Evolutionary conservation across 2,888 invertebrate genomes (phyloP).

Genomic region (Cryptophagus acutangulus): DNA sequence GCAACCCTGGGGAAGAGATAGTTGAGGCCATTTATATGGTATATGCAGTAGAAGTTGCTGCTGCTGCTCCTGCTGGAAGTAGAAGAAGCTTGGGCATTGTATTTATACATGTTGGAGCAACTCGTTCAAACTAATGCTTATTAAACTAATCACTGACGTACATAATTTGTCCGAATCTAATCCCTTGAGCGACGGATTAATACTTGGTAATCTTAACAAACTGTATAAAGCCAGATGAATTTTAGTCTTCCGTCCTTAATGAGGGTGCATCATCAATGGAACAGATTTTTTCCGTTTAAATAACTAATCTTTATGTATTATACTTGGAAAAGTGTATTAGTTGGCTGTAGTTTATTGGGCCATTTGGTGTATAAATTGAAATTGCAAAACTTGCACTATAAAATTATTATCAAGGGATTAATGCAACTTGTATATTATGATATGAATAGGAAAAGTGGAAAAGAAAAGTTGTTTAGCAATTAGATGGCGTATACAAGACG

Average conservation of each 20-base stretch:
- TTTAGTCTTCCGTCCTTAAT: constrained; percentile 19
- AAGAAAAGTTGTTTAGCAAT: too few species aligned
- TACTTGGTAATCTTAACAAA: constrained; percentile 49
- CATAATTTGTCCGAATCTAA: constrained; percentile 45
- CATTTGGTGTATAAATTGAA: neutral
- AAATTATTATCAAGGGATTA: too few species aligned
- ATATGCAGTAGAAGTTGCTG: neutral
- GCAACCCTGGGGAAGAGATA: constrained; percentile 20
- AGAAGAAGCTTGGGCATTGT: constrained; percentile 19
- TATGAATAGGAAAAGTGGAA: too few species aligned
- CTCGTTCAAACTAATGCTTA: constrained; percentile 42
- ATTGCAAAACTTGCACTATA: neutral
- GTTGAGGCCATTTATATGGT: constrained; percentile 12
- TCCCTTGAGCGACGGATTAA: constrained; percentile 40
- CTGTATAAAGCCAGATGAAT: constrained; percentile 44
- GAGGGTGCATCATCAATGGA: neutral
- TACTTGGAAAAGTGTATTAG: constrained; percentile 8
- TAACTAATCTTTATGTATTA: constrained; percentile 4
- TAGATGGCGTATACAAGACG: too few species aligned
- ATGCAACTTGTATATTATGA: too few species aligned
- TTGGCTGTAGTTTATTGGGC: too few species aligned
- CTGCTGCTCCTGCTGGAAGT: constrained; percentile 9
- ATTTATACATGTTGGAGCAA: too few species aligned
- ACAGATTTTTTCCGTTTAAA: too few species aligned
- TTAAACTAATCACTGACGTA: constrained; percentile 46